phyloP scores from a whole-genome alignment of 2,888 invertebrate species.

The Stictocephala bisonia region DNA sequence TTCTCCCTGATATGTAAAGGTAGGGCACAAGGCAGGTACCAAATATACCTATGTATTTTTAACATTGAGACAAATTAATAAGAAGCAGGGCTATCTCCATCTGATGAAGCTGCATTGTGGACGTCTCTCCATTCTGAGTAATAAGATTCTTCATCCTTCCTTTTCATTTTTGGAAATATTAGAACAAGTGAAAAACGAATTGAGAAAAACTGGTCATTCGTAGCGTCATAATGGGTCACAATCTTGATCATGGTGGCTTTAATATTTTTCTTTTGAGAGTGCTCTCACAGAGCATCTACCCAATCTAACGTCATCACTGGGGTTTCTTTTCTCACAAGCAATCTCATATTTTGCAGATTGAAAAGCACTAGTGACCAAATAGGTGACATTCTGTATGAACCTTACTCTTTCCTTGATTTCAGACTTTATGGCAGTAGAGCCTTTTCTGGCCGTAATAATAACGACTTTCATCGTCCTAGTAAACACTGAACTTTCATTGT shows the following conservation, averaged over 20 bases:
- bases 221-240: constrained; percentile 74
- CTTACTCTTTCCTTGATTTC: constrained; percentile 73
- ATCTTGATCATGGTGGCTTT: constrained; percentile 74
- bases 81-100: too few species aligned
- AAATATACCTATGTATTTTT: too few species aligned
- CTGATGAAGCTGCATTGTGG: too few species aligned
- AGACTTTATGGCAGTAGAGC: constrained; percentile 68
- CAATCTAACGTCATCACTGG: constrained; percentile 83
- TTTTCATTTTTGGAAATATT: constrained; percentile 76
- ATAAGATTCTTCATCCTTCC: constrained; percentile 74
- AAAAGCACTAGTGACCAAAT: constrained; percentile 82
- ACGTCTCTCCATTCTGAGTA: constrained; percentile 78
- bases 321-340: constrained; percentile 74
- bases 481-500: constrained; percentile 79
- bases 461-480: constrained; percentile 84
- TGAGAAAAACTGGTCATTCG: constrained; percentile 79
- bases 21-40: too few species aligned
- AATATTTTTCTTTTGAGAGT: constrained; percentile 70
- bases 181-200: constrained; percentile 82
- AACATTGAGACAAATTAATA: too few species aligned
- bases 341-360: constrained; percentile 83
- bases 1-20: too few species aligned
- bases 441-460: constrained; percentile 73
- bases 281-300: constrained; percentile 84
- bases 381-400: constrained; percentile 79